Evolutionary conservation across 37 sponge, comb jelly and placozoan genomes (phyloP), one percentile per base, ranked within the genome.

Genomic region (Geodia barretti): DNA sequence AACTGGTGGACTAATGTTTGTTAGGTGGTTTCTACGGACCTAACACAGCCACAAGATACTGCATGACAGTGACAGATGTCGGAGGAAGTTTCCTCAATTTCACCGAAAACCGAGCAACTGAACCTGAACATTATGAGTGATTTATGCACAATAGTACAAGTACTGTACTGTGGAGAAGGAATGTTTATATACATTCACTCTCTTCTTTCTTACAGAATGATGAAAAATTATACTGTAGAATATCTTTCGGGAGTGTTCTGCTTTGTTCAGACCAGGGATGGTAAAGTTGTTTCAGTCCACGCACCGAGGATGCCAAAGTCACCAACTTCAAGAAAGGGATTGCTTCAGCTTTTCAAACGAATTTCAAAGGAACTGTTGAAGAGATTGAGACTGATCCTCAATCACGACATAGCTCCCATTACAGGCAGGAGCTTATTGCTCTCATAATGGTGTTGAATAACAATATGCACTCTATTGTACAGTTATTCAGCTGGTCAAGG

Each of bases 271-370:
- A 75, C 81, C 34, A 30, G 28, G 28, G 81, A 87, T 75, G 87
- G 87, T 9, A 74, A 68, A 40, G 70, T 87, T 75, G 81, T 73
- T 34, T 58, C 61, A 4, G 81, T 87, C n/a, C 37, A 72, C 28
- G 39, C 80, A 31, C 67, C 68, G 87, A 87, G 70, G 69, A 34
- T 54, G 31, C 29, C 25, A 35, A 74, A 38, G 81, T 61, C 9
- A 75, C 68, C 26, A 87, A 87, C 69, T 79, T 87, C 75, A 87
- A 87, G 76, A 87, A 80, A 39, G 60, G 70, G 41, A 87, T 87
- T 59, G 87, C 75, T 17, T 72, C 81, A 58, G 81, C 87, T 60
- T 87, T 87, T 41, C 87, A 87, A 35, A 70, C 87, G 38, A 87
- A 87, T 62, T 80, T 87, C 35, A 64, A 74, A 36, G 64, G 73